phyloP scores from a whole-genome alignment of 2,888 invertebrate genomes.

The Blera fallax region DNA sequence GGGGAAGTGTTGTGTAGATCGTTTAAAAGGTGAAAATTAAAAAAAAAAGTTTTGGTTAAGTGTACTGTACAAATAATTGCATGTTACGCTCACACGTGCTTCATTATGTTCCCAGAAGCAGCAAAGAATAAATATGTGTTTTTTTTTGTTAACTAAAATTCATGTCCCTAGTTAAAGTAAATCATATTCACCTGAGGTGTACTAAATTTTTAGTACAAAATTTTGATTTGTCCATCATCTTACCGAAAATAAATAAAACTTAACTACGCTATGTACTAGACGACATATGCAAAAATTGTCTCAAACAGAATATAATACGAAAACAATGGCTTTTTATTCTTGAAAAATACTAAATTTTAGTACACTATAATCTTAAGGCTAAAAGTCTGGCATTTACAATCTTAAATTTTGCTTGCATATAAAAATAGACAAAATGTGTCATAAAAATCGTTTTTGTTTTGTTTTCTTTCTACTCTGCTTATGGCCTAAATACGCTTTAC shows the following conservation, averaged over 20 bases:
- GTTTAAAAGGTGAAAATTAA: background rate
- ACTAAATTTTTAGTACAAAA: constrained; percentile 56
- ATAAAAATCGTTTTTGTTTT: background rate
- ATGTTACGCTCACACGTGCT: background rate
- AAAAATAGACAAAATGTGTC: constrained; percentile 57
- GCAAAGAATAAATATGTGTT: background rate
- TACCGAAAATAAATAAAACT: constrained; percentile 56
- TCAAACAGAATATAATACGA: constrained; percentile 7
- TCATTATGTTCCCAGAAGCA: constrained; percentile 4
- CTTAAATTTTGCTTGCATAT: constrained; percentile 21
- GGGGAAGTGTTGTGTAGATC: background rate
- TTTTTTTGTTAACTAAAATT: background rate
- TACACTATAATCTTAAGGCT: constrained; percentile 65
- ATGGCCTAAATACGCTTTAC: constrained; percentile 13
- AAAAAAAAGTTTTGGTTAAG: background rate
- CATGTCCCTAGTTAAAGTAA: constrained; percentile 13
- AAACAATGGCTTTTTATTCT: constrained; percentile 1
- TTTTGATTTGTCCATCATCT: constrained; percentile 10
- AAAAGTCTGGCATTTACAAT: constrained; percentile 50
- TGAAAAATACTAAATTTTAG: constrained; percentile 61
- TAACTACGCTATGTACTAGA: constrained; percentile 14
- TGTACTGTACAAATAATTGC: constrained; percentile 14
- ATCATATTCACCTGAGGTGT: constrained; percentile 54
- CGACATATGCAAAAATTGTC: constrained; percentile 4
- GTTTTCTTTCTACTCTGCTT: constrained; percentile 10